phyloP scores from a whole-genome alignment of 2,113 vertebrate species.

The Callorhinus ursinus region DNA sequence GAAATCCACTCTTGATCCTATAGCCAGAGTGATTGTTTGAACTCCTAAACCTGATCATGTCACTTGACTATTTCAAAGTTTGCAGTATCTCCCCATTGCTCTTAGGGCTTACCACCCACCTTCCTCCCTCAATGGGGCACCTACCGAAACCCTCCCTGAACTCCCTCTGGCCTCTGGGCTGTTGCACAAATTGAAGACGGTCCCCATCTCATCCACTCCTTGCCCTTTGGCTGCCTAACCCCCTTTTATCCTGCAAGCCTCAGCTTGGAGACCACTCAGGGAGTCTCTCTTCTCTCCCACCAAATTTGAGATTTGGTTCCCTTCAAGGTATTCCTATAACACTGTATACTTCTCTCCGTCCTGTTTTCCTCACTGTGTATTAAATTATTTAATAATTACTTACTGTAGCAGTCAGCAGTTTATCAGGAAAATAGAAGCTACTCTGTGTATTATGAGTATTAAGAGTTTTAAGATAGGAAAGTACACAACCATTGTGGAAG shows the following conservation, averaged over 20 bases:
- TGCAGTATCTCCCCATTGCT: background rate
- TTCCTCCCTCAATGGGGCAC: rapidly evolving
- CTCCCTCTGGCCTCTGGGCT: background rate
- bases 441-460: background rate
- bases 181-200: background rate
- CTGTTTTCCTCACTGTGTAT: background rate
- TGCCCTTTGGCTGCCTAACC: background rate
- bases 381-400: conserved; percentile 11
- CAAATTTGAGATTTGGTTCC: background rate
- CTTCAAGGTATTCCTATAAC: background rate
- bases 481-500: background rate
- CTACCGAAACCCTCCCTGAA: background rate
- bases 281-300: background rate
- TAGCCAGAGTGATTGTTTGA: background rate
- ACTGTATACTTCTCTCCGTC: background rate
- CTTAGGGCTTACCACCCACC: background rate
- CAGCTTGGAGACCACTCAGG: background rate
- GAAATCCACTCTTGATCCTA: background rate
- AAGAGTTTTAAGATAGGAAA: conserved; percentile 4
- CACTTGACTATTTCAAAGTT: background rate
- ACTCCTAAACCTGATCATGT: background rate
- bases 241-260: background rate
- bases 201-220: background rate
- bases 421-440: conserved; percentile 27
- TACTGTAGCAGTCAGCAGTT: background rate